Evolutionary conservation across 1,140 invertebrate genomes (phyloP), one percentile per base, ranked within the genome.

Genomic region (Drosophila repleta): DNA sequence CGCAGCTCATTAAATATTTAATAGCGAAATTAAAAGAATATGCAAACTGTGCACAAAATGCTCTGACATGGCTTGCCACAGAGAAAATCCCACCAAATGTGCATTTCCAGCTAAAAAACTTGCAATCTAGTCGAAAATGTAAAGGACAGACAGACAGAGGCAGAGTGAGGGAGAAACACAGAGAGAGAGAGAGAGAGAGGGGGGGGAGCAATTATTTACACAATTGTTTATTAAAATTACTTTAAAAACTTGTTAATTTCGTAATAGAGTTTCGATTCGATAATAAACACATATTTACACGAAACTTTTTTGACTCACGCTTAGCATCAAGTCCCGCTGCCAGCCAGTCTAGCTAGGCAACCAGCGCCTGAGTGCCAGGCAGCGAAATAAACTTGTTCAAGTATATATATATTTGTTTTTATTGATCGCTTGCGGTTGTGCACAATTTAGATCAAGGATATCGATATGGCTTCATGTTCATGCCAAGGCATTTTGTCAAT

Each of bases 391-490:
- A 83, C 74, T 83, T 75, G 66, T 79, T 68, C 71, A 69, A 74
- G 53, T 68, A 41, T 60, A 71, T 45, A 35, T 73, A 71, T 45
- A 35, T 73, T 41, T 70, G 53, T 62, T 61, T 71, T 78, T 87
- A 85, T 85, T 85, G 81, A 85, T 85, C 77, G 82, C 74, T 81
- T 78, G 82, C 82, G 81, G 82, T 85, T 87, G 78, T 85, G 82
- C 81, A 74, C 81, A 85, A 85, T 85, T 85, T 85, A 85, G 81
- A 85, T 85, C 81, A 85, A 85, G 81, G 81, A 85, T 85, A 87
- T 69, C 74, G 81, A 85, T 85, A 87, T 60, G 82, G 39, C 60
- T 60, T 43, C 60, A 75, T 68, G 77, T 75, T 87, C 65, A 74
- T 85, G 81, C 74, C 74, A 74, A 75, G 77, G 26, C 82, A 69